Conservation (phyloP, 2,113 vertebrate genomes). For the Camelus dromedarius region DNA sequence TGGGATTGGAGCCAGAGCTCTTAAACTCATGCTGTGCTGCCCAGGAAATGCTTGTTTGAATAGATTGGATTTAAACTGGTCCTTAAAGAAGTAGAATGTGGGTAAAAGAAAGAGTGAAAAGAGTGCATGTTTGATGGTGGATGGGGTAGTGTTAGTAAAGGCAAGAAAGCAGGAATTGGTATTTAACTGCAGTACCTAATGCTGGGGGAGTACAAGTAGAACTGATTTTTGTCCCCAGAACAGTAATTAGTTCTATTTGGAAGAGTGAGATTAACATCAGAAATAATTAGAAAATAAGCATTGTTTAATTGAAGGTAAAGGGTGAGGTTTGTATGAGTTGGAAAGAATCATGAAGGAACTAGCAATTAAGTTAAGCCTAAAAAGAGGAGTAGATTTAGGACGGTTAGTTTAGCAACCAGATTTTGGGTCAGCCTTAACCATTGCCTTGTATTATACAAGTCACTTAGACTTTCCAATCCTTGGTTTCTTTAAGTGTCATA, state of each 20-base stretch:
- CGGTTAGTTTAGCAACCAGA: neutral
- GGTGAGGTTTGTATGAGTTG: conserved; percentile 43
- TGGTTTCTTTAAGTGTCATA: neutral
- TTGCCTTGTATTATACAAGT: neutral
- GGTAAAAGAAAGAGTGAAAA: conserved; percentile 6
- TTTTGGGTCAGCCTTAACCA: neutral
- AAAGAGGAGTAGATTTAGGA: neutral
- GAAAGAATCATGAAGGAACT: conserved; percentile 48
- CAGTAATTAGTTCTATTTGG: conserved; percentile 54
- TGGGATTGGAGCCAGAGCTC: neutral
- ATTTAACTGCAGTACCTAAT: neutral
- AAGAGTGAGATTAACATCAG: conserved; percentile 65
- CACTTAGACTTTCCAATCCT: neutral
- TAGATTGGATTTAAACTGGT: neutral
- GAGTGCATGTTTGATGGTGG: neutral
- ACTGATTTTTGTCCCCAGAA: conserved; percentile 45
- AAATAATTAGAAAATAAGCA: conserved; percentile 65
- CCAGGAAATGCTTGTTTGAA: neutral
- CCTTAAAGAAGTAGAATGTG: neutral
- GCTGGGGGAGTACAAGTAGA: neutral
- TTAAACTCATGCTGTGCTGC: neutral
- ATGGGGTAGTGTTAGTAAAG: neutral
- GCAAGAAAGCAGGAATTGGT: conserved; percentile 3
- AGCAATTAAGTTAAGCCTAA: conserved; percentile 47
- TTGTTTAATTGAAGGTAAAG: conserved; percentile 65